Conservation (phyloP, 2,888 invertebrate genomes). For the Epiblema foenella region DNA sequence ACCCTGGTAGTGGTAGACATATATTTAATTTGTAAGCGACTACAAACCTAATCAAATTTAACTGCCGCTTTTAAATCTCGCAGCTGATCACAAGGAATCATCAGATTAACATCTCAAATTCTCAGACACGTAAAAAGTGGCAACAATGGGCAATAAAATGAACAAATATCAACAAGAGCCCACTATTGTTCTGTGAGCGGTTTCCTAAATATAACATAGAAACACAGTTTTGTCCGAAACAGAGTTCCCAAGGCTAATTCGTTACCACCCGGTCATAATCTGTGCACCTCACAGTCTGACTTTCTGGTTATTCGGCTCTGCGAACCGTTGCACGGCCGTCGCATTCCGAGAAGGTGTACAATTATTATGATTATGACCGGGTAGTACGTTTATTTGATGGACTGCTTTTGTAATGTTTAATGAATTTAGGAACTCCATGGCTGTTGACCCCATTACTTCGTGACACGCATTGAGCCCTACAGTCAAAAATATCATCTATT, state of each 20-base stretch:
- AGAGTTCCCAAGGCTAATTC: constrained; percentile 48
- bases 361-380: too few species aligned
- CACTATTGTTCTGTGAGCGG: constrained; percentile 50
- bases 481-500: constrained; percentile 7
- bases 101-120: constrained; percentile 34
- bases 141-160: constrained; percentile 57
- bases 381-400: constrained; percentile 24
- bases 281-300: too few species aligned
- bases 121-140: constrained; percentile 47
- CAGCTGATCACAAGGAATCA: constrained; percentile 20
- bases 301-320: too few species aligned
- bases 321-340: too few species aligned
- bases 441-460: constrained; percentile 16
- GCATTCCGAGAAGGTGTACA: too few species aligned
- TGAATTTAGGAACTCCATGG: constrained; percentile 33
- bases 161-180: constrained; percentile 54
- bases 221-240: constrained; percentile 46
- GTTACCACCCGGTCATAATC: constrained; percentile 10
- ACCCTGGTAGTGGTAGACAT: neutral
- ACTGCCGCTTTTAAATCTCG: constrained; percentile 19
- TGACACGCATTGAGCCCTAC: constrained; percentile 10
- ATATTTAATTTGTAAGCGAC: neutral
- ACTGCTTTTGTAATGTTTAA: constrained; percentile 39
- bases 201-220: constrained; percentile 51
- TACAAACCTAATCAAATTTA: constrained; percentile 14